A percentile compares a stretch with the other conserved stretches of the same genome.
Conservation (phyloP, 2,888 invertebrate genomes). For the Monoplex corrugatus region DNA sequence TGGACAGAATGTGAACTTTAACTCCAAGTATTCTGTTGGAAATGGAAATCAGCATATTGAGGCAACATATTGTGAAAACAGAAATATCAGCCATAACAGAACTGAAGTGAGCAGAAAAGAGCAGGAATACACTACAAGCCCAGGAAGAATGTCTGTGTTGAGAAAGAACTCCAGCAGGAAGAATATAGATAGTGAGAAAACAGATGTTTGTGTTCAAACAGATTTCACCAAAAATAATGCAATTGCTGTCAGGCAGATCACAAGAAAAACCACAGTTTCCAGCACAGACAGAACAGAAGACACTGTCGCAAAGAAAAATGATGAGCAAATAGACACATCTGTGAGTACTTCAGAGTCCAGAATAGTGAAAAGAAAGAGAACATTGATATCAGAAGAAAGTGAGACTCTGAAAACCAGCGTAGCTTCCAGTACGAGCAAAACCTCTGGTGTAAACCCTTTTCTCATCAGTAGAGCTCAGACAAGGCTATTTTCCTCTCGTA, state of each 20-base stretch:
- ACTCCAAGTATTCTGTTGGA: not conserved
- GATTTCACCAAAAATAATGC: not conserved
- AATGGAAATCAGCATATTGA: not conserved
- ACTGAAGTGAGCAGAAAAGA: not conserved
- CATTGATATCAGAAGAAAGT: not conserved
- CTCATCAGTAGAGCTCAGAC: conserved; percentile 37
- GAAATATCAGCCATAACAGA: not conserved
- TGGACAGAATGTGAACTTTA: no score
- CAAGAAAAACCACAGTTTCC: not conserved
- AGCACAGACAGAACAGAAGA: not conserved
- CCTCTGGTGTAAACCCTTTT: conserved; percentile 18
- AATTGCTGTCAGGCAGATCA: no score
- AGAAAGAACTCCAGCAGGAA: not conserved
- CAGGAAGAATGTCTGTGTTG: not conserved
- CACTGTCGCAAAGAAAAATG: not conserved
- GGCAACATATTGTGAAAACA: not conserved
- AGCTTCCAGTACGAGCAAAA: not conserved
- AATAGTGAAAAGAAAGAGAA: not conserved
- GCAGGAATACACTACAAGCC: not conserved
- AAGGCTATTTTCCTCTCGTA: conserved; percentile 37
- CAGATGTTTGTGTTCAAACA: not conserved
- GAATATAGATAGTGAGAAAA: not conserved
- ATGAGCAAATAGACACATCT: not conserved
- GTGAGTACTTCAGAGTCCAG: not conserved
- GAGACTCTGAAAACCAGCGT: not conserved